These are phyloP conservation scores for Macaca fascicularis DNA, from an alignment of 2,113 vertebrate species.

Conservation along the genomic window DNA sequence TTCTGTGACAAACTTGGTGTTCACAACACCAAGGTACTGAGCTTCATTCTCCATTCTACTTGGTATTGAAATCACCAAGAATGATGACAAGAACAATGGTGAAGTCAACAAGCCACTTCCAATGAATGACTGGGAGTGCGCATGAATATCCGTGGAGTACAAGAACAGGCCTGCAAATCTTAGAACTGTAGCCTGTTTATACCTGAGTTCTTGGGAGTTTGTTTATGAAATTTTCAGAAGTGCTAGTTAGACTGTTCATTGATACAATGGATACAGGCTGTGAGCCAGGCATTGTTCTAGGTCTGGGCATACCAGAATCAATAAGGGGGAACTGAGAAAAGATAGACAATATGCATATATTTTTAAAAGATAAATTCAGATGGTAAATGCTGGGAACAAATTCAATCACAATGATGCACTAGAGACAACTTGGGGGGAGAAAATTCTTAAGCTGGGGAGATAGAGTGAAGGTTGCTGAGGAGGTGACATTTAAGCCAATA, in stretches of 20 bases:
- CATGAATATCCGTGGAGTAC: background rate
- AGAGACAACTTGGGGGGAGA: background rate
- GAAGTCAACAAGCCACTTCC: background rate
- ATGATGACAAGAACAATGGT: background rate
- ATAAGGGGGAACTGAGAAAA: background rate
- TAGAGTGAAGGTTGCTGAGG: background rate
- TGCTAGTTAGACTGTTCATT: background rate
- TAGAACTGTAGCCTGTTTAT: background rate
- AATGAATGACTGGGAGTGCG: background rate
- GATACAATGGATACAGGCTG: background rate
- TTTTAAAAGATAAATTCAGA: background rate
- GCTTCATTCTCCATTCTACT: background rate
- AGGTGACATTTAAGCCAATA: background rate
- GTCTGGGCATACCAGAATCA: background rate
- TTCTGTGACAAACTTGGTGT: background rate
- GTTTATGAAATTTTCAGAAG: background rate
- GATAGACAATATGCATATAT: background rate
- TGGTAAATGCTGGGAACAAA: background rate
- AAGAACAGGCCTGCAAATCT: background rate
- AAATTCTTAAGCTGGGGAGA: background rate
- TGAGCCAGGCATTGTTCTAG: background rate
- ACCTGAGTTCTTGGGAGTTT: background rate
- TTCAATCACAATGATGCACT: background rate
- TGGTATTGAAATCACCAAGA: background rate
- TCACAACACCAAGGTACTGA: background rate